These are phyloP conservation scores for Columba livia DNA, from an alignment of 2,113 vertebrate genomes.

Conservation along the genomic window DNA sequence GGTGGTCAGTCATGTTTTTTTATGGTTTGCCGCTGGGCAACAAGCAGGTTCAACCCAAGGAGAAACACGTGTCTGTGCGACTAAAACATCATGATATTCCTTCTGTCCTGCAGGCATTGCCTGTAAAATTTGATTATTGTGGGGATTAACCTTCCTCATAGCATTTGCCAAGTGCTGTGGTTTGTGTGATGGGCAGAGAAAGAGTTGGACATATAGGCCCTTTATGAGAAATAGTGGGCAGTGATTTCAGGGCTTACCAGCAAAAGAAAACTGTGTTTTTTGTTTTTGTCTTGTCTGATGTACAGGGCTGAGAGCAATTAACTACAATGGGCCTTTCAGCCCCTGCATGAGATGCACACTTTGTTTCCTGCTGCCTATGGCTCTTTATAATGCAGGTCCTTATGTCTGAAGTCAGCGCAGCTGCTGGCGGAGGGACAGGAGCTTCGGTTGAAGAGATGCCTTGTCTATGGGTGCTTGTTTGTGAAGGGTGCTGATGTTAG, in stretches of 20 bases:
- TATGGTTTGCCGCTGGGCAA: neutral
- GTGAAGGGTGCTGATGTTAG: neutral
- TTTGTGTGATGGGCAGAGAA: neutral
- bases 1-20: neutral
- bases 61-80: neutral
- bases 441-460: slow-evolving; percentile 36
- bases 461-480: slow-evolving; percentile 53
- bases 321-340: slow-evolving; percentile 64
- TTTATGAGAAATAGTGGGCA: neutral
- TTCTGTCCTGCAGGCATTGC: neutral
- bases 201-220: accelerated
- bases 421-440: slow-evolving; percentile 51
- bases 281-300: neutral
- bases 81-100: neutral
- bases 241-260: slow-evolving; percentile 13
- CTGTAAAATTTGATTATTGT: neutral
- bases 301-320: neutral
- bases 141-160: neutral
- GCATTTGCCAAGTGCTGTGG: neutral
- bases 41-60: neutral
- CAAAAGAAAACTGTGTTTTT: slow-evolving; percentile 24
- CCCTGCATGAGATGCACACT: slow-evolving; percentile 41
- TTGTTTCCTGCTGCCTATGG: slow-evolving; percentile 56
- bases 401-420: slow-evolving; percentile 59
- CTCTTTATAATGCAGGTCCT: slow-evolving; percentile 65